Evolutionary conservation across 2,888 invertebrate species (phyloP), one percentile per base, ranked within the genome.

Genomic region (Drosophila phalerata): DNA sequence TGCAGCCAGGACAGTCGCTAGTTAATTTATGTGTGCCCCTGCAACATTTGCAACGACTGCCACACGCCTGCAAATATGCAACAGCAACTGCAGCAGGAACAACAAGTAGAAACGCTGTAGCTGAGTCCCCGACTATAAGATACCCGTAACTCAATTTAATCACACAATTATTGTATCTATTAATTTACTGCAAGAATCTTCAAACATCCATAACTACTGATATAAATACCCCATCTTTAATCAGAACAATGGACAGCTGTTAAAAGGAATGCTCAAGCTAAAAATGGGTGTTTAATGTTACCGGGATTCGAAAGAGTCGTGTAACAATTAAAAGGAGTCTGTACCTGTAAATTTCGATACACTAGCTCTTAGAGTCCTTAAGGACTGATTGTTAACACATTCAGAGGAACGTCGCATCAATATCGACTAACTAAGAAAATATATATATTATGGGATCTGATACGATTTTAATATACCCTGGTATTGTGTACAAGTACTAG

Each of bases 21-120:
- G 66, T 79, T 79, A 79, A 79, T 79, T 79, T 79, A 79, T 80
- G 80, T 77, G 42, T 72, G 71, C 77, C 60, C 58, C 68, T 69
- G 73, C 73, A 40, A 56, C 38, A 52, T 48, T 67, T 61, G 78
- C 73, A 76, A 69, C 61, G 70, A 78, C 66, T 82, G 74, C 85
- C 71, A 34, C 48, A 61, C 74, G 66, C 68, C 79, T 68, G 73
- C 42, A 82, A 80, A 69, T 79, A 78, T 75, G 85, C 79, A 68
- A 61, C 55, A 34, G 63, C 42, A 72, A 57, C 49, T 43, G 63
- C 38, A 52, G 51, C 48, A 38, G 32, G 25, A 17, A 47, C 48
- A 34, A 42, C 37, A 37, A 37, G 37, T n/a, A 6, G 2, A n/a
- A 8, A n/a, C 8, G 2, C 0, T n/a, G 0, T n/a, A n/a, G 37